Conservation (phyloP, 2,113 vertebrate species). For the Xenotilapia caudafasciata region DNA sequence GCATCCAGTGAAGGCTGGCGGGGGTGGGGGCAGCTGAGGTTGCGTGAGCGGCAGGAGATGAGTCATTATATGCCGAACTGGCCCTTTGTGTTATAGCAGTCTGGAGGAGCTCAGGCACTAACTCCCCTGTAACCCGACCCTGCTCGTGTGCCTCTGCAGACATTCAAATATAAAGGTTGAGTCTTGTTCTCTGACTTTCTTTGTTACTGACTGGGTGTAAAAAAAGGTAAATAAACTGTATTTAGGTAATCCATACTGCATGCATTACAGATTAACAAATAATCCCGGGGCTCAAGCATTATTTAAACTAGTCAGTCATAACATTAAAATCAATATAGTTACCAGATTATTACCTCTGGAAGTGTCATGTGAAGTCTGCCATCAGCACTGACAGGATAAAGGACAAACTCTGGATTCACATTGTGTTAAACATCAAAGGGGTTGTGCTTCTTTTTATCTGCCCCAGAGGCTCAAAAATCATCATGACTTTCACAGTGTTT, state of each 20-base stretch:
- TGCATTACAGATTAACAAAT: not conserved
- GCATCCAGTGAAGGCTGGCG: not conserved
- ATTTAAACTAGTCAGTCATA: not conserved
- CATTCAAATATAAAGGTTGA: not conserved
- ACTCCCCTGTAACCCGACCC: not conserved
- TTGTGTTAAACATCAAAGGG: not conserved
- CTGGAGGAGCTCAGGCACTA: not conserved
- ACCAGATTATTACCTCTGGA: not conserved
- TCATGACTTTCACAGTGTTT: not conserved
- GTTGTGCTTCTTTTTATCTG: not conserved
- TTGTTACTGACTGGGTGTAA: not conserved
- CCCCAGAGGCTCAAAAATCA: not conserved
- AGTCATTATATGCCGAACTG: fast-evolving
- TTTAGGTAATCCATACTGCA: not conserved
- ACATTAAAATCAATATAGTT: not conserved
- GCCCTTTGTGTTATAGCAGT: not conserved
- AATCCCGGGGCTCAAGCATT: not conserved
- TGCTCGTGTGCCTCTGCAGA: not conserved
- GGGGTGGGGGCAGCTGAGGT: not conserved
- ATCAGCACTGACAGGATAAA: not conserved
- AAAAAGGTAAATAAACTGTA: fast-evolving
- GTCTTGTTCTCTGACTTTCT: not conserved
- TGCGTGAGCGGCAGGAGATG: not conserved
- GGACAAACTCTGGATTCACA: not conserved
- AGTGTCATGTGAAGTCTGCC: not conserved